Percentiles rank a stretch among this genome's conserved stretches.
Evolutionary conservation across 2,888 invertebrate genomes (phyloP).

Genomic region (Nomada lathburiana): DNA sequence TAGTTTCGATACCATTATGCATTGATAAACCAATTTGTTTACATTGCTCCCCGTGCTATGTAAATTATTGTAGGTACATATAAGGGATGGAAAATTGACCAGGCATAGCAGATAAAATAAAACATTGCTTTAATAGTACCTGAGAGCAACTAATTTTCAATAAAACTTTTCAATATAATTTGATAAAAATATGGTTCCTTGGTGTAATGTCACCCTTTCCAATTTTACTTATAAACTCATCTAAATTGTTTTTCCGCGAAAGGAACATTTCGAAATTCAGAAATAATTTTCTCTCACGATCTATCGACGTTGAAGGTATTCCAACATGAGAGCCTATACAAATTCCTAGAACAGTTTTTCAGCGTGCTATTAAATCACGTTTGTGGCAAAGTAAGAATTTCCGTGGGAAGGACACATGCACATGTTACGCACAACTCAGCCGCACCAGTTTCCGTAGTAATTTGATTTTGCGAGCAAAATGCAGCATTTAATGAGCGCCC

Average conservation of each 20-base stretch:
- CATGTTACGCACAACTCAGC: conserved; percentile 29
- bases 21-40: background rate
- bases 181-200: too few species aligned
- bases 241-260: too few species aligned
- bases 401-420: conserved; percentile 1
- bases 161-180: too few species aligned
- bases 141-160: too few species aligned
- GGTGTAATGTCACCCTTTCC: too few species aligned
- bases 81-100: too few species aligned
- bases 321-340: background rate
- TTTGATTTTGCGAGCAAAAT: conserved; percentile 60
- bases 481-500: conserved; percentile 64
- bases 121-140: too few species aligned
- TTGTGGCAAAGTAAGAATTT: conserved; percentile 12
- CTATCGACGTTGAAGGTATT: background rate
- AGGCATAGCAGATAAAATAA: too few species aligned
- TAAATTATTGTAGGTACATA: too few species aligned
- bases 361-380: conserved; percentile 14
- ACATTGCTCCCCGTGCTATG: background rate
- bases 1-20: background rate
- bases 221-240: too few species aligned
- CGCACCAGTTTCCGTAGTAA: conserved; percentile 56
- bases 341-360: conserved; percentile 14
- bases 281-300: background rate
- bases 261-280: too few species aligned